A percentile compares a stretch with the other conserved stretches of the same genome.
phyloP scores from a whole-genome alignment of 2,888 invertebrate genomes.

The Zygogramma bicolorata region DNA sequence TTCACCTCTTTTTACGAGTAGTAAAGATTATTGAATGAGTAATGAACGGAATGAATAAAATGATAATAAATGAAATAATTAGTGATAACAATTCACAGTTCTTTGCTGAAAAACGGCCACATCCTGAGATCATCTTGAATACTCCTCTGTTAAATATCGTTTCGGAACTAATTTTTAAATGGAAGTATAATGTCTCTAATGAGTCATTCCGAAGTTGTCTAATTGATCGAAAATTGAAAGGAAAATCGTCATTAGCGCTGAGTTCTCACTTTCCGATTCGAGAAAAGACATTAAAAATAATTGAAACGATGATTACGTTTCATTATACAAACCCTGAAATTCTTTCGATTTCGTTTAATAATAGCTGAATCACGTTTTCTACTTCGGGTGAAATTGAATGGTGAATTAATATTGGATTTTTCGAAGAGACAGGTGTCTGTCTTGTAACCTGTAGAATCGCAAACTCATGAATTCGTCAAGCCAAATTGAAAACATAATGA shows the following conservation, averaged over 20 bases:
- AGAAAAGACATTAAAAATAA: background rate
- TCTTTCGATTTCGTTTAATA: background rate
- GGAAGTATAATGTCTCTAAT: background rate
- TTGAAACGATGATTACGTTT: background rate
- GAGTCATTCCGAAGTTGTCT: background rate
- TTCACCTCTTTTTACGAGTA: too few relatives aligned
- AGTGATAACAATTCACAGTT: too few relatives aligned
- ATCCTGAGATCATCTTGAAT: background rate
- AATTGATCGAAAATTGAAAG: background rate
- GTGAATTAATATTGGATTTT: too few relatives aligned
- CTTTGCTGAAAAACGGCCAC: background rate
- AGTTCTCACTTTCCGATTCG: background rate
- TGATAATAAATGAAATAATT: too few relatives aligned
- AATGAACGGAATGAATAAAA: too few relatives aligned
- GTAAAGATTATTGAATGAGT: too few relatives aligned
- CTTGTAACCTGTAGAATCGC: too few relatives aligned
- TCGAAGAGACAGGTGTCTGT: too few relatives aligned
- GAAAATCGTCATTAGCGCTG: background rate
- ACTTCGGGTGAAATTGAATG: too few relatives aligned
- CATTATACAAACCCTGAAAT: background rate
- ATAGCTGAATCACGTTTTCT: too few relatives aligned
- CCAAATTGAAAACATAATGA: too few relatives aligned
- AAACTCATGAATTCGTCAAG: too few relatives aligned
- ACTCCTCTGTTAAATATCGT: background rate
- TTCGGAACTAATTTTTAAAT: background rate